Base-by-base conservation (phyloP, 2,113 vertebrate genomes). In the Ammospiza caudacuta region DNA sequence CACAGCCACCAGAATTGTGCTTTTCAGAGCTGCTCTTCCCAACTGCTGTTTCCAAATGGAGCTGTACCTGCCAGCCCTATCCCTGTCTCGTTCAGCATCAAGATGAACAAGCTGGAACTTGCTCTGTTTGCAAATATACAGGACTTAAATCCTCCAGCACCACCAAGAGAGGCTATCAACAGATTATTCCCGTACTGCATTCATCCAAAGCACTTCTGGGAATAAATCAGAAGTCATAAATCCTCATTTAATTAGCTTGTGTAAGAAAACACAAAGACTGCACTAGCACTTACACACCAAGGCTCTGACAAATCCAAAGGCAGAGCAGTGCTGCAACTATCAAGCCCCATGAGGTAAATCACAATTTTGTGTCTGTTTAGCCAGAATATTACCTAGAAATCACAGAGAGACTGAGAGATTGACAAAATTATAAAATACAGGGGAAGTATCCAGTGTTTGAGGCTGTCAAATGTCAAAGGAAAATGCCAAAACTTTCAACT, bases 71-170 rank as follows among this genome's bases (percentile, higher is more conserved):
- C 46, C 88, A 88, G 63, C 49, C 62, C 73, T 52, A 41, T 5
- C 70, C 86, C 24, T 22, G 55, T 44, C 62, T 43, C 24, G 33
- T 11, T 94, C 47, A 62, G 83, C 80, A 92, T 29, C 23, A 87
- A 91, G 67, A 92, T 28, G n/a, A 88, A 83, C 89, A n/a, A 79
- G 91, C 67, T 79, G 79, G 59, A 89, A 93, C 86, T 81, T 72
- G 92, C 47, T 90, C 83, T 97, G 94, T 91, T 96, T 92, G 93
- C 93, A 97, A 79, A 85, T 22, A 74, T 3, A 46, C 49, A 39
- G 69, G 46, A 66, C 35, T 67, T 52, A 94, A 97, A 96, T 62
- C 52, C 72, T 75, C 63, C 69, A 64, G 85, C 94, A 90, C 83
- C 67, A 94, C 67, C 51, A 79, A 31, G 44, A 67, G 37, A 66